Conservation (phyloP, 1,140 invertebrate genomes). For the Drosophila hydei region DNA sequence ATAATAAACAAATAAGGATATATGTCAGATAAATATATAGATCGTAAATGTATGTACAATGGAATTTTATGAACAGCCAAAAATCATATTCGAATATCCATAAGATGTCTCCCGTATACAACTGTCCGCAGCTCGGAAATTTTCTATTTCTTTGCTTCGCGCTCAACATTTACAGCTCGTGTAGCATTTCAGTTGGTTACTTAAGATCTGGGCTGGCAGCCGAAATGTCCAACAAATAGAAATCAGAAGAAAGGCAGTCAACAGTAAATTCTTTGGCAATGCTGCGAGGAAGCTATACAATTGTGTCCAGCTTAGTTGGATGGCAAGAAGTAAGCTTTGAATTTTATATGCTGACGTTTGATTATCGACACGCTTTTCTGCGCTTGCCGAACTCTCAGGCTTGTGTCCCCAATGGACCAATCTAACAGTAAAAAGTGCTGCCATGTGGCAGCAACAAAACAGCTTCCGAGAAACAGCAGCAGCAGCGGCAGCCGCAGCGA, state of each 20-base stretch:
- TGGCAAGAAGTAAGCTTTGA: conserved; percentile 66
- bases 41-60: too few species aligned
- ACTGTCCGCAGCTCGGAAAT: too few species aligned
- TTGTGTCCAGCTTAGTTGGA: conserved; percentile 34
- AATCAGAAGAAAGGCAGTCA: conserved; percentile 19
- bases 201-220: conserved; percentile 20
- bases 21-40: too few species aligned
- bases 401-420: conserved; percentile 26
- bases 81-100: too few species aligned
- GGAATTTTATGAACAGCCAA: too few species aligned
- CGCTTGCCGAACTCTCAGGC: conserved; percentile 20
- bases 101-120: too few species aligned
- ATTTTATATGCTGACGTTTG: conserved; percentile 79
- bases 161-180: conserved; percentile 11
- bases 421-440: conserved; percentile 56
- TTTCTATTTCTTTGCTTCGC: not conserved
- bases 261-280: conserved; percentile 32
- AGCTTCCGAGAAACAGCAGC: conserved; percentile 43
- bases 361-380: conserved; percentile 72
- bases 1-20: too few species aligned
- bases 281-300: conserved; percentile 15
- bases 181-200: conserved; percentile 2
- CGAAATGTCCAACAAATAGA: conserved; percentile 28
- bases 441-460: conserved; percentile 54
- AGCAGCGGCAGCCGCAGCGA: conserved; percentile 12